Evolutionary conservation across 2,888 invertebrate genomes (phyloP), one percentile per base, ranked within the genome.

Genomic region (Arrhopalites spinosus): DNA sequence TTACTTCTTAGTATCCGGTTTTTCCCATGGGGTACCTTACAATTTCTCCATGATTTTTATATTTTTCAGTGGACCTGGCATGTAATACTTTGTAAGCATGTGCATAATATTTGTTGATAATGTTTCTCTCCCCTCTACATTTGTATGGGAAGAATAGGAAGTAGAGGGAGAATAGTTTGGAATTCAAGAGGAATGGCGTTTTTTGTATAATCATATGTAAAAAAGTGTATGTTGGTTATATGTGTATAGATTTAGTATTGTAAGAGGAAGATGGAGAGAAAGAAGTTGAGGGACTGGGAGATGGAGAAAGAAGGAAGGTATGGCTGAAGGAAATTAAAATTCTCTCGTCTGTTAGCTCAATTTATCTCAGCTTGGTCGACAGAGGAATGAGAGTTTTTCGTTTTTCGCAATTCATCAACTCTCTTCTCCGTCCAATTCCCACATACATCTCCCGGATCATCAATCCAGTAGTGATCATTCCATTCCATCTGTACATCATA

Each of bases 371-470:
- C 73, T 73, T 71, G 74, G 77, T 76, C 78, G 81, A 81, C 83
- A 80, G 79, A 76, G 81, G 80, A 81, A 81, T 83, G 81, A 81
- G 81, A 80, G 80, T 81, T 81, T 83, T 79, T 80, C 80, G 75
- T 81, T 83, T 81, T 83, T 79, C n/a, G 83, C 83, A 83, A 83
- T 83, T 83, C 81, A 83, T 83, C 83, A 83, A 83, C 80, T 81
- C 78, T 79, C 74, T 64, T 76, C 78, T 78, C 27, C 77, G 67
- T 76, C 76, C 76, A 79, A 80, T 82, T 83, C 83, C 83, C 83
- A 83, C 83, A 78, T 83, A 83, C 80, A 82, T 83, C 81, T 83
- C 79, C 74, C 75, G 73, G 77, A 83, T 83, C 83, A 83, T 83
- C 83, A 83, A 83, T 82, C 76, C 80, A 81, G 77, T 68, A 66